Conservation (phyloP, 2,797 vertebrate genomes). For the Tenualosa ilisha region DNA sequence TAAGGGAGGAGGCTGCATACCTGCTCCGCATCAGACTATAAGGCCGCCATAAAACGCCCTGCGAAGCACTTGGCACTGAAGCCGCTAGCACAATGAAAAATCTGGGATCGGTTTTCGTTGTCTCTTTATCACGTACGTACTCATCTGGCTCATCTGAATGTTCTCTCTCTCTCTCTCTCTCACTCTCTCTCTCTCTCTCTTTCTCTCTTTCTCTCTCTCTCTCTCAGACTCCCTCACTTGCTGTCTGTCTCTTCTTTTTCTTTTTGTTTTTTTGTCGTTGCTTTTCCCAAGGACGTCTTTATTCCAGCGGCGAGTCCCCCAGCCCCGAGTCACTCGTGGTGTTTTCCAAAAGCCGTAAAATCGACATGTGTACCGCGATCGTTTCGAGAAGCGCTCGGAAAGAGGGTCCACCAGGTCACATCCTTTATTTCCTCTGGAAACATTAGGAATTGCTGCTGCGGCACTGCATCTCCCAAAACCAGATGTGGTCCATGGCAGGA, state of each 20-base stretch:
- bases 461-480: conserved; percentile 61
- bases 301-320: not conserved
- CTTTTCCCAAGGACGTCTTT: conserved; percentile 13
- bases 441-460: conserved; percentile 50
- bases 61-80: not conserved
- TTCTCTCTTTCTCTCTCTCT: too few species aligned
- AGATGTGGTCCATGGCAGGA: conserved; percentile 65
- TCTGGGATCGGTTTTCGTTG: not conserved
- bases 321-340: not conserved
- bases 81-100: not conserved
- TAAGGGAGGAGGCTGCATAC: not conserved
- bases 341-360: conserved; percentile 14
- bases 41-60: not conserved
- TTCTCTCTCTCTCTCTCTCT: not conserved
- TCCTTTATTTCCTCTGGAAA: conserved; percentile 54
- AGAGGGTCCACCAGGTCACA: conserved; percentile 36
- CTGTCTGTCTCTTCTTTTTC: not conserved
- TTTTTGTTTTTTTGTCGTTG: not conserved
- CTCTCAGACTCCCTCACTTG: not conserved
- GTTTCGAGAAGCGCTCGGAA: conserved; percentile 19
- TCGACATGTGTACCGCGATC: conserved; percentile 36
- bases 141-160: not conserved
- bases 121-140: not conserved
- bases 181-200: not conserved
- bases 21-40: not conserved